Conservation (phyloP, 2,113 vertebrate species). For the Menura novaehollandiae region DNA sequence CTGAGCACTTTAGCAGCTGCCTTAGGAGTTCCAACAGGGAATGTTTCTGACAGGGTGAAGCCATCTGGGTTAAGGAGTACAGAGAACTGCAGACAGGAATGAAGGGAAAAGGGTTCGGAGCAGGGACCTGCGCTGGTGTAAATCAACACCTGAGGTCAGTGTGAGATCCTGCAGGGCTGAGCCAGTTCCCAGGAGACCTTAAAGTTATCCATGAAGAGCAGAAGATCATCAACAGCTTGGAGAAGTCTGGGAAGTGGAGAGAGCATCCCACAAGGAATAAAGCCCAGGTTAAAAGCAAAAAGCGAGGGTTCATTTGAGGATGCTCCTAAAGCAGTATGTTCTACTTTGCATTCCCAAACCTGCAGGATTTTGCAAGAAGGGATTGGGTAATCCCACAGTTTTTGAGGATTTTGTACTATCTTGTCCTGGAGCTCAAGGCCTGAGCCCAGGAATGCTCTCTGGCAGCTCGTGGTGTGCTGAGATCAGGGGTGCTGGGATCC, state of each 20-base stretch:
- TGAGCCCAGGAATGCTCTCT: background rate
- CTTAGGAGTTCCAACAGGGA: background rate
- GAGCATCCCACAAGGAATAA: background rate
- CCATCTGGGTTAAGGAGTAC: constrained; percentile 45
- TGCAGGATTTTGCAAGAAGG: background rate
- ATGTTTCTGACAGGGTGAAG: constrained; percentile 42
- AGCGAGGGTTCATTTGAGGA: background rate
- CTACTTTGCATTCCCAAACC: background rate
- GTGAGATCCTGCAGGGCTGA: constrained; percentile 2
- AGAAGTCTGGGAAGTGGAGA: background rate
- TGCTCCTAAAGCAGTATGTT: background rate
- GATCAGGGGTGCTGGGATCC: background rate
- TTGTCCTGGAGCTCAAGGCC: background rate
- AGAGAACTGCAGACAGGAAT: constrained; percentile 15
- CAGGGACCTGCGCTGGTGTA: background rate
- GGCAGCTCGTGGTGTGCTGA: background rate
- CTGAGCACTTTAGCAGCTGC: constrained; percentile 31
- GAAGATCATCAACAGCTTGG: background rate
- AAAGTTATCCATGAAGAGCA: background rate
- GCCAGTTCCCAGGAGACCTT: background rate
- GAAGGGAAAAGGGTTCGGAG: background rate
- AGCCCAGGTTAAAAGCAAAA: background rate
- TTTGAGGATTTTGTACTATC: background rate
- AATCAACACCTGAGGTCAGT: background rate
- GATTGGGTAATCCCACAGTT: background rate